Evolutionary conservation across 2,888 invertebrate species (phyloP).

Genomic region (Trissonchulus sp.): DNA sequence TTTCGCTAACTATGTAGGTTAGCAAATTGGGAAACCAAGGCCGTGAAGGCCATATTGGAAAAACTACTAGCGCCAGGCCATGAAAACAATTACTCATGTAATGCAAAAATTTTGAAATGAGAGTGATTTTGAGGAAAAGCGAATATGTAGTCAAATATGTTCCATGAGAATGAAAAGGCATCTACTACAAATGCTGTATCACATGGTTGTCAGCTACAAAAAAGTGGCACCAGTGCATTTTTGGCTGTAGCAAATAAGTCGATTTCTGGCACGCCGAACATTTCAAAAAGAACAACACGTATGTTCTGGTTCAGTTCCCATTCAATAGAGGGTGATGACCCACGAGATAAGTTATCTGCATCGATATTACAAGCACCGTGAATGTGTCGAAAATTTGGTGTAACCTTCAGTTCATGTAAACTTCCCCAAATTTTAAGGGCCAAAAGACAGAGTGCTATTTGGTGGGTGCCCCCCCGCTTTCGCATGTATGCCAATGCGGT

Average conservation of each 20-base stretch:
- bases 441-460: not conserved
- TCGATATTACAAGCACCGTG: not conserved
- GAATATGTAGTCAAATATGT: not conserved
- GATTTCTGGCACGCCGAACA: not conserved
- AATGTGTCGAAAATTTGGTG: not conserved
- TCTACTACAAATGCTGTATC: not conserved
- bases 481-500: not conserved
- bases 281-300: not conserved
- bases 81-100: not conserved
- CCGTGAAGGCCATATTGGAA: not conserved
- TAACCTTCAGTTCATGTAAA: not conserved
- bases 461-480: not conserved
- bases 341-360: not conserved
- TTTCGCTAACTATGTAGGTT: too few species aligned
- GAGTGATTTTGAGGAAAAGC: not conserved
- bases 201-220: not conserved
- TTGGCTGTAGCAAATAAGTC: not conserved
- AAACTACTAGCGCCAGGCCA: not conserved
- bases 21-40: slow-evolving; percentile 1
- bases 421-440: not conserved
- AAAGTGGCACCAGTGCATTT: not conserved
- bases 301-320: not conserved
- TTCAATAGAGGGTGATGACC: not conserved
- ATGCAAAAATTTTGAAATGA: not conserved
- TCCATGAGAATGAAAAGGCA: not conserved